These are phyloP conservation scores for Bovichtus diacanthus DNA, from an alignment of 2,797 vertebrate species.

Conservation along the genomic window DNA sequence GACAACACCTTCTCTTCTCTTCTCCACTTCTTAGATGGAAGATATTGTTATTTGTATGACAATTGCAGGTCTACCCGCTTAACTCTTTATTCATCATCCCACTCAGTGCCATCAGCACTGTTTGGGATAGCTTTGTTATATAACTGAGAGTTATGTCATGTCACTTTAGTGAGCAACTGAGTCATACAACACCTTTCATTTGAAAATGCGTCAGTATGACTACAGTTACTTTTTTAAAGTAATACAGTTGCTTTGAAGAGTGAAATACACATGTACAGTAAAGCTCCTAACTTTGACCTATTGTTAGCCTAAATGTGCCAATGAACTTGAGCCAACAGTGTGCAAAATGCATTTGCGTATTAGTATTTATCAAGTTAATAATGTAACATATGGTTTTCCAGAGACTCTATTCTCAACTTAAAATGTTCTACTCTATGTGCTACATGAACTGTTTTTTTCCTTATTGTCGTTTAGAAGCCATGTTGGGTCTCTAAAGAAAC, in stretches of 20 bases:
- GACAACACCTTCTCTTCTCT: neutral
- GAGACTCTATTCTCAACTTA: neutral
- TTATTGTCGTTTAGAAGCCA: neutral
- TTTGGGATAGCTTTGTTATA: slow-evolving; percentile 45
- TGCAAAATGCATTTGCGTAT: neutral
- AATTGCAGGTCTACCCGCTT: slow-evolving; percentile 10
- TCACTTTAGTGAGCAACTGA: slow-evolving; percentile 48
- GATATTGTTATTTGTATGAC: neutral
- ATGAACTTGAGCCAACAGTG: neutral
- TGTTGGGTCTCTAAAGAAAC: neutral
- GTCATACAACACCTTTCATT: slow-evolving; percentile 32
- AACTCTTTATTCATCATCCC: slow-evolving; percentile 41
- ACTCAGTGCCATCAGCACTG: slow-evolving; percentile 41
- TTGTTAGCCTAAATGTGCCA: neutral
- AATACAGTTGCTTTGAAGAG: neutral
- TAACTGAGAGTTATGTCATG: slow-evolving; percentile 52
- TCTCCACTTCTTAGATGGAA: neutral
- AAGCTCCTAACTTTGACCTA: neutral
- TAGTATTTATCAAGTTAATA: neutral
- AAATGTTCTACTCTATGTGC: neutral
- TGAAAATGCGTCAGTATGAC: slow-evolving; percentile 14
- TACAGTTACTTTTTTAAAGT: neutral
- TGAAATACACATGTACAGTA: neutral
- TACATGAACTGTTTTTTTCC: neutral
- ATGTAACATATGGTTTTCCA: neutral